These are phyloP conservation scores for Anthophora plumipes DNA, from an alignment of 2,888 invertebrate genomes.

Conservation along the genomic window DNA sequence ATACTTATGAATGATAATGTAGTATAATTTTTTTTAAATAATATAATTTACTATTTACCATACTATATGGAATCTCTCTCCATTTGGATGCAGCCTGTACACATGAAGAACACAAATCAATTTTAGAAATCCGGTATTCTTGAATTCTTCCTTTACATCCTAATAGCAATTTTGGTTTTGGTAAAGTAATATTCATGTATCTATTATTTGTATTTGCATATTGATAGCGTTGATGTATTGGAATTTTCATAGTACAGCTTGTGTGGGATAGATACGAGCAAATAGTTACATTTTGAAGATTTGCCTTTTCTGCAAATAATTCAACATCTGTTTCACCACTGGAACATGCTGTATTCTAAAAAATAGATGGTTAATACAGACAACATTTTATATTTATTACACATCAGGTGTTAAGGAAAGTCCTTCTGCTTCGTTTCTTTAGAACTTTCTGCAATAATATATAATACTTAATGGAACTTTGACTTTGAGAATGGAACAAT, in stretches of 20 bases:
- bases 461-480: too few relatives aligned
- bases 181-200: conserved; percentile 71
- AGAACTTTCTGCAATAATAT: too few relatives aligned
- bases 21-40: not conserved
- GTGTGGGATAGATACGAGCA: conserved; percentile 69
- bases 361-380: conserved; percentile 19
- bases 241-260: conserved; percentile 68
- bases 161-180: conserved; percentile 74
- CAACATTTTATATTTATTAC: not conserved
- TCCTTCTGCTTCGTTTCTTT: too few relatives aligned
- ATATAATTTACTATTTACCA: conserved; percentile 64
- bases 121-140: conserved; percentile 75
- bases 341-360: conserved; percentile 77
- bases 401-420: not conserved
- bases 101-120: conserved; percentile 79
- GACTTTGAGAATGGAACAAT: too few relatives aligned
- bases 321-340: conserved; percentile 81
- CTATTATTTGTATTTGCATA: conserved; percentile 68
- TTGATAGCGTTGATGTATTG: conserved; percentile 81
- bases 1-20: too few relatives aligned
- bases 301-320: conserved; percentile 78
- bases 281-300: conserved; percentile 75
- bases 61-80: conserved; percentile 77
- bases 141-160: conserved; percentile 77
- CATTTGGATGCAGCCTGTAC: conserved; percentile 74